Conservation (phyloP, 2,113 vertebrate genomes). For the Polypterus bichir region DNA sequence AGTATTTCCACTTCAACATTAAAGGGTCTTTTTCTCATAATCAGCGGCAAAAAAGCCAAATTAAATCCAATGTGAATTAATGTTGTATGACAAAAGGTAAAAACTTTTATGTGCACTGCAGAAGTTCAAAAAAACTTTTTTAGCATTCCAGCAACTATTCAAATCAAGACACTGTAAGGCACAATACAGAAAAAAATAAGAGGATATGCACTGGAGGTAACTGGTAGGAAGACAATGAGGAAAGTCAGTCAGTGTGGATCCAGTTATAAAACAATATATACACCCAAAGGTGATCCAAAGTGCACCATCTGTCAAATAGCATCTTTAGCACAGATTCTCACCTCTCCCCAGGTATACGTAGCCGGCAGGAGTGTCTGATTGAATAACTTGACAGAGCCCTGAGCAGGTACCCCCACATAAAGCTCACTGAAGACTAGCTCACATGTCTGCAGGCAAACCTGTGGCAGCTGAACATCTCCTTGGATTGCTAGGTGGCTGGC, state of each 20-base stretch:
- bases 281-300: too few relatives aligned
- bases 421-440: constrained; percentile 53
- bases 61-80: too few relatives aligned
- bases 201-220: not conserved
- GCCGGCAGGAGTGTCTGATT: constrained; percentile 74
- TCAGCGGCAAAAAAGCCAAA: too few relatives aligned
- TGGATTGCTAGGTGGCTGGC: constrained; percentile 66
- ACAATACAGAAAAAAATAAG: not conserved
- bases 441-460: constrained; percentile 58
- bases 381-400: constrained; percentile 43
- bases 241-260: too few relatives aligned
- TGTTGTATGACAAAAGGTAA: too few relatives aligned
- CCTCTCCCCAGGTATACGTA: constrained; percentile 65
- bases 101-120: too few relatives aligned
- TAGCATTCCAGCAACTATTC: too few relatives aligned
- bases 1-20: too few relatives aligned
- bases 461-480: constrained; percentile 70
- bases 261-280: too few relatives aligned
- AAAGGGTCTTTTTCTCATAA: too few relatives aligned
- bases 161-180: not conserved
- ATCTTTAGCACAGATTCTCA: constrained; percentile 20
- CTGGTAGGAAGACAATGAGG: too few relatives aligned
- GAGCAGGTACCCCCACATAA: constrained; percentile 55
- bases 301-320: not conserved
- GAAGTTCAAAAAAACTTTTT: too few relatives aligned